phyloP scores from a whole-genome alignment of 2,888 invertebrate genomes.

The Xanthia togata region DNA sequence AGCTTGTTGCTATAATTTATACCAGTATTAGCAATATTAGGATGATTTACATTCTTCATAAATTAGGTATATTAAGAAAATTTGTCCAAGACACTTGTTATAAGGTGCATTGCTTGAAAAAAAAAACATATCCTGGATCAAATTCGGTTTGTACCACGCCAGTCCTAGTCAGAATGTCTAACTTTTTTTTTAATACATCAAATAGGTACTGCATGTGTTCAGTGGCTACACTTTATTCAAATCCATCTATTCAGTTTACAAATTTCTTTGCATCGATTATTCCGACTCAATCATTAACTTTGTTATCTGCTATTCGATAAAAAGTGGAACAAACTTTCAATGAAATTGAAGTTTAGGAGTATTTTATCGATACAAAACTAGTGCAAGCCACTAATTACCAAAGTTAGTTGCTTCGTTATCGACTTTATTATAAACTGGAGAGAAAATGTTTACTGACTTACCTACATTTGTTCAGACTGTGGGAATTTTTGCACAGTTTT shows the following conservation, averaged over 20 bases:
- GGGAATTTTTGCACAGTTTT: not conserved
- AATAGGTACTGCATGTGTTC: not conserved
- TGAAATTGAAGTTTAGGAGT: slow-evolving; percentile 14
- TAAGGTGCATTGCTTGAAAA: not conserved
- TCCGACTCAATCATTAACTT: slow-evolving; percentile 28
- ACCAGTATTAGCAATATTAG: not conserved
- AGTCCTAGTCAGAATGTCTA: too few species aligned
- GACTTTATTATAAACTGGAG: slow-evolving; percentile 15
- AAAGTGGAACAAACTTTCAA: slow-evolving; percentile 32
- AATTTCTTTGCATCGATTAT: slow-evolving; percentile 20
- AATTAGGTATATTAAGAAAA: too few species aligned
- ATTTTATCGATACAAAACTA: slow-evolving; percentile 37
- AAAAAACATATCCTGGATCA: not conserved
- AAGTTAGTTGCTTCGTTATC: slow-evolving; percentile 41
- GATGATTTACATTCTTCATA: too few species aligned
- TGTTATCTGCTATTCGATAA: slow-evolving; percentile 7
- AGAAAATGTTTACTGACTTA: slow-evolving; percentile 4
- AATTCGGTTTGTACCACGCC: too few species aligned
- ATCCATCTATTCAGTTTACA: not conserved
- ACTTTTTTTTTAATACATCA: not conserved
- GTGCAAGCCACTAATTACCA: slow-evolving; percentile 49
- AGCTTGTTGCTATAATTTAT: not conserved
- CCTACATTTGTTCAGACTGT: slow-evolving; percentile 1
- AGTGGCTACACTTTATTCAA: not conserved
- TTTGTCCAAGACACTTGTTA: not conserved